phyloP scores from a whole-genome alignment of 2,797 vertebrate species.

The Parauchenoglanis ngamensis region DNA sequence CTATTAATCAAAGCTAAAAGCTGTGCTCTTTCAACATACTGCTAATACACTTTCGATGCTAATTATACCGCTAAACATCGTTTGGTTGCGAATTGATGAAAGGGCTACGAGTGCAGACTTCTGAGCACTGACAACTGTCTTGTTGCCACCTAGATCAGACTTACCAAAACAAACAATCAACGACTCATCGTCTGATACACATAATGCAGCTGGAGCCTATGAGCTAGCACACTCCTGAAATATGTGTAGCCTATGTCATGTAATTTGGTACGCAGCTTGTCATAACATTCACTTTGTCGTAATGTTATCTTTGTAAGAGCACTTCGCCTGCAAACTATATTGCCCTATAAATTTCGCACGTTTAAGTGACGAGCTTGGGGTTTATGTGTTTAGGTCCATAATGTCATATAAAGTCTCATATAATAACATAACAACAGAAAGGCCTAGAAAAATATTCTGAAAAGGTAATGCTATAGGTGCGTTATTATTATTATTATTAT shows the following conservation, averaged over 20 bases:
- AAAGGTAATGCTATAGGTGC: background rate
- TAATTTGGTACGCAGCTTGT: slow-evolving; percentile 10
- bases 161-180: slow-evolving; percentile 51
- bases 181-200: slow-evolving; percentile 32
- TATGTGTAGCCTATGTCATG: background rate
- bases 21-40: slow-evolving; percentile 58
- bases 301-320: background rate
- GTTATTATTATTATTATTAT: background rate
- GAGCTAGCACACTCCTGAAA: background rate
- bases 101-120: slow-evolving; percentile 58
- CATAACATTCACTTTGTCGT: background rate
- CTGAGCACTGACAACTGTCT: slow-evolving; percentile 43
- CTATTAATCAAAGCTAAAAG: slow-evolving; percentile 40
- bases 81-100: slow-evolving; percentile 58
- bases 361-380: background rate
- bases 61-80: slow-evolving; percentile 64
- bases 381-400: slow-evolving; percentile 1
- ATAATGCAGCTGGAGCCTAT: background rate
- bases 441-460: background rate
- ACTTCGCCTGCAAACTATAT: background rate
- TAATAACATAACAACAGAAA: background rate
- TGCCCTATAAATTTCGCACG: slow-evolving; percentile 17
- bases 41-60: slow-evolving; percentile 62
- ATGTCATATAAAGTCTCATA: background rate
- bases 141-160: slow-evolving; percentile 64